phyloP scores from a whole-genome alignment of 2,113 vertebrate genomes.

The Oncorhynchus kisutch region DNA sequence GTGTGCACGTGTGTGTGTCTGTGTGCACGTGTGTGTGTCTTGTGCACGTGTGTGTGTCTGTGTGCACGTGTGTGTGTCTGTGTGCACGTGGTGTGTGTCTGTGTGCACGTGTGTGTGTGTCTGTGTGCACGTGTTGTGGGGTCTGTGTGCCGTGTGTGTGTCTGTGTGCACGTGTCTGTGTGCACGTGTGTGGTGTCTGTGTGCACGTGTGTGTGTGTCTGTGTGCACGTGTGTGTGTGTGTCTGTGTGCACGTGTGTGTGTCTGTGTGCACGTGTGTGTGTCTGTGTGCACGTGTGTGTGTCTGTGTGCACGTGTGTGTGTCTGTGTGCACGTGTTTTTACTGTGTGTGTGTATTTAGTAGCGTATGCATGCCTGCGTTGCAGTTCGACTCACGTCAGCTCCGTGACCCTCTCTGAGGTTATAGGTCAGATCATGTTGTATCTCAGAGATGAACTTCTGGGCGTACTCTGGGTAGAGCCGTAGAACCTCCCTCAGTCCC shows the following conservation, averaged over 20 bases:
- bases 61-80: background rate
- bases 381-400: slow-evolving; percentile 68
- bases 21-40: background rate
- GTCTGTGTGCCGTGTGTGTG: too few relatives aligned
- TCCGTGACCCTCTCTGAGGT: slow-evolving; percentile 77
- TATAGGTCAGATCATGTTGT: slow-evolving; percentile 84
- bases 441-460: slow-evolving; percentile 82
- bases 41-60: background rate
- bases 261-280: background rate
- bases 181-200: background rate
- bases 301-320: background rate
- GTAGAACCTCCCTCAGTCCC: slow-evolving; percentile 78
- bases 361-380: slow-evolving; percentile 1
- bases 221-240: background rate
- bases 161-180: background rate
- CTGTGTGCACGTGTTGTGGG: background rate
- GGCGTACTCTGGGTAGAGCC: slow-evolving; percentile 80
- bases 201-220: background rate
- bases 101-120: background rate
- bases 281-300: slow-evolving; percentile 6
- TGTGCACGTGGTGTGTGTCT: background rate
- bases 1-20: background rate
- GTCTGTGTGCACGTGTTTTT: background rate
- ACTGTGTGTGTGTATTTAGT: background rate
- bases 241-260: background rate